Conservation (phyloP, 2,113 vertebrate species). For the Plecturocebus donacophilus region DNA sequence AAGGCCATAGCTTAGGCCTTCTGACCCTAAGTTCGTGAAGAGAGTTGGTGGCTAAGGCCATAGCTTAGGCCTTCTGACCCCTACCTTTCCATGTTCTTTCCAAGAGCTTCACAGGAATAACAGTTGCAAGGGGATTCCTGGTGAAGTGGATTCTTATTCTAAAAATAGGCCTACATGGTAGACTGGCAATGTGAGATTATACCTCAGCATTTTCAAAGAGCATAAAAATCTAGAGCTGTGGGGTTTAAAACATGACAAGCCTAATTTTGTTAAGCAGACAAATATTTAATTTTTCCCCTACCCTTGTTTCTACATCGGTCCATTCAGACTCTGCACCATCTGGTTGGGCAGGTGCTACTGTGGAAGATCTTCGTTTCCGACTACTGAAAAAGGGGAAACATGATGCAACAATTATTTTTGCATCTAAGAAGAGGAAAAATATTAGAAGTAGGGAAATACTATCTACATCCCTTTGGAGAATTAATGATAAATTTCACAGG, state of each 20-base stretch:
- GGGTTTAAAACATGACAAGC: not conserved
- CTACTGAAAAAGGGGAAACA: slow-evolving; percentile 76
- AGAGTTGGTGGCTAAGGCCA: not conserved
- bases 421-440: slow-evolving; percentile 2
- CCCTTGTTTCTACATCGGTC: slow-evolving; percentile 96
- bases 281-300: slow-evolving; percentile 77
- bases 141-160: not conserved
- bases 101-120: not conserved
- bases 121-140: not conserved
- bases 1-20: not conserved
- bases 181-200: not conserved
- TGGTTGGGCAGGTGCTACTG: slow-evolving; percentile 68
- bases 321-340: slow-evolving; percentile 87
- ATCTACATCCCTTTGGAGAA: not conserved
- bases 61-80: not conserved
- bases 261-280: not conserved
- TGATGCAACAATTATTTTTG: not conserved
- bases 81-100: not conserved
- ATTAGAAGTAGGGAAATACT: not conserved
- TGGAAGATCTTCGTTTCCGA: slow-evolving; percentile 92
- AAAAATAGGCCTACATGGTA: not conserved
- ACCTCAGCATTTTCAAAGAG: not conserved
- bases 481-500: not conserved
- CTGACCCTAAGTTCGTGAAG: not conserved
- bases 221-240: not conserved